A percentile compares a stretch with the other conserved stretches of the same genome.
Evolutionary conservation across 2,888 invertebrate genomes (phyloP).

Genomic region (Agrochola macilenta): DNA sequence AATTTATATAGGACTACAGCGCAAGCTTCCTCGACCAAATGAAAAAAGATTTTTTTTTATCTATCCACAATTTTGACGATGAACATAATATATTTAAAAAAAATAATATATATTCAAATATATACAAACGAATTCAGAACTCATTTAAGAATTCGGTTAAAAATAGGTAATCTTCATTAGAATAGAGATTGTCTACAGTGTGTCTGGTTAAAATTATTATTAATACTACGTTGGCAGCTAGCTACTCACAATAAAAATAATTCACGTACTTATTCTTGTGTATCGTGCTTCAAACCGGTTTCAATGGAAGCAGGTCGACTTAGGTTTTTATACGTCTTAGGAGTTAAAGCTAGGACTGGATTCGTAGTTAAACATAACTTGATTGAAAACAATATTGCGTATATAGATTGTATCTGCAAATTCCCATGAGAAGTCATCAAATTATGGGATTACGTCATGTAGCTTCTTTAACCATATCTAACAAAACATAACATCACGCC

Average conservation of each 20-base stretch:
- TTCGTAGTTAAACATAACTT: slow-evolving; percentile 6
- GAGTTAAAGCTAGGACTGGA: slow-evolving; percentile 17
- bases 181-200: neutral
- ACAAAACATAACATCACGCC: neutral
- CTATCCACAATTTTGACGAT: too few species aligned
- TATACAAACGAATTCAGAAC: too few species aligned
- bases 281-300: slow-evolving; percentile 39
- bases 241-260: slow-evolving; percentile 16
- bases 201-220: neutral
- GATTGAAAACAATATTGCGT: slow-evolving; percentile 3
- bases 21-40: too few species aligned
- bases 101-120: too few species aligned
- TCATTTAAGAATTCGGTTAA: neutral
- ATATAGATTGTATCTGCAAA: slow-evolving; percentile 2
- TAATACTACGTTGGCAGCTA: neutral
- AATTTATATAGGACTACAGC: too few species aligned
- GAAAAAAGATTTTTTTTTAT: too few species aligned
- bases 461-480: neutral
- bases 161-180: neutral
- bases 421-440: neutral
- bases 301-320: slow-evolving; percentile 36
- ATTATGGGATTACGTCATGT: neutral
- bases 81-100: too few species aligned
- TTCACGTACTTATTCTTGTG: slow-evolving; percentile 3
- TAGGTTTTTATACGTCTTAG: slow-evolving; percentile 30